Conservation (phyloP, 2,113 vertebrate genomes). For the Charina bottae region DNA sequence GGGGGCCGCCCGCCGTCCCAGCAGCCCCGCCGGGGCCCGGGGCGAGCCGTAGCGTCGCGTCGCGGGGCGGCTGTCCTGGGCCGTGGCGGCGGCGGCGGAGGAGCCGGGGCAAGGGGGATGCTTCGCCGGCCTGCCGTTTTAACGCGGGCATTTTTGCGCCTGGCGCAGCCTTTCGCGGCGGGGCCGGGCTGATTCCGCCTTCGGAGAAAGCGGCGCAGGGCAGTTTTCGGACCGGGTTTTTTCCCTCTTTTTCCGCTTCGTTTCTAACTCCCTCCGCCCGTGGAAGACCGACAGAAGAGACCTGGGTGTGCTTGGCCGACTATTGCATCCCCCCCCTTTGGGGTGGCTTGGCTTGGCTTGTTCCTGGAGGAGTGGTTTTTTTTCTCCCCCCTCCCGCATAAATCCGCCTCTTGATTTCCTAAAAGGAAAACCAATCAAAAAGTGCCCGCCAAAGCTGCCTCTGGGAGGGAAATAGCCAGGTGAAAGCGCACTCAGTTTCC, state of each 20-base stretch:
- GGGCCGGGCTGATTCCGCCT: constrained; percentile 13
- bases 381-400: background rate
- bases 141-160: background rate
- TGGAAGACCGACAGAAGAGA: constrained; percentile 36
- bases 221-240: background rate
- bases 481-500: constrained; percentile 83
- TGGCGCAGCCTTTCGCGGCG: constrained; percentile 30
- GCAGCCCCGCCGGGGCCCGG: background rate
- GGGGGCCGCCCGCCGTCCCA: background rate
- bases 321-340: background rate
- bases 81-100: too few species aligned
- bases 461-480: constrained; percentile 68
- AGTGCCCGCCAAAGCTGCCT: constrained; percentile 60
- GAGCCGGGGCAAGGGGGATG: background rate
- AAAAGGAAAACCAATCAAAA: constrained; percentile 31
- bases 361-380: constrained; percentile 30
- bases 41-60: background rate
- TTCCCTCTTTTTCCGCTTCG: background rate
- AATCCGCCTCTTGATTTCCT: constrained; percentile 47
- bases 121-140: background rate
- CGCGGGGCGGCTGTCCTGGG: background rate
- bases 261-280: constrained; percentile 14
- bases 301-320: background rate
- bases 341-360: constrained; percentile 15
- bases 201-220: too few species aligned